phyloP scores from a whole-genome alignment of 2,888 invertebrate species.

The Drosophila greeni region DNA sequence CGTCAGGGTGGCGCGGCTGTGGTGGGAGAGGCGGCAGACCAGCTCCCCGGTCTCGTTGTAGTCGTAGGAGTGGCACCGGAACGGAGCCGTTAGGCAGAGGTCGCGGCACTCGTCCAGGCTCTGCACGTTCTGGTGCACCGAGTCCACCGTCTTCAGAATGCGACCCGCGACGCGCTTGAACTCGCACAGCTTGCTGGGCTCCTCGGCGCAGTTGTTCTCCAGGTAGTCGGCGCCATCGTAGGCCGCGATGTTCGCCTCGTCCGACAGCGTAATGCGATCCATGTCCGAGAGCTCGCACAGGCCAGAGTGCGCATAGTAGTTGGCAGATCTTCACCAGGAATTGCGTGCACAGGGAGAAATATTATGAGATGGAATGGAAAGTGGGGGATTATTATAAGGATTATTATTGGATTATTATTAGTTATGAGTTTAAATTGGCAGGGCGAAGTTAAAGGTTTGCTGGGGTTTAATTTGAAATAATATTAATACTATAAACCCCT shows the following conservation, averaged over 20 bases:
- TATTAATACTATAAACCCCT: no score
- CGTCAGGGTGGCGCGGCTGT: constrained; percentile 90
- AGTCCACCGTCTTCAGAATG: constrained; percentile 95
- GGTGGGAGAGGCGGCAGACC: constrained; percentile 94
- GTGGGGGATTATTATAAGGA: not conserved
- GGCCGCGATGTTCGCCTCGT: constrained; percentile 87
- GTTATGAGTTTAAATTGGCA: not conserved
- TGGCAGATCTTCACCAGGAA: constrained; percentile 85
- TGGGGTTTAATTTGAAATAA: not conserved
- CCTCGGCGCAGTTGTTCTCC: constrained; percentile 95
- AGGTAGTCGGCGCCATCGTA: constrained; percentile 88
- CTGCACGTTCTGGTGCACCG: constrained; percentile 93
- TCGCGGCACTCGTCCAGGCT: constrained; percentile 93
- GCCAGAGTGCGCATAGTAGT: constrained; percentile 92
- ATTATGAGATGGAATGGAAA: not conserved
- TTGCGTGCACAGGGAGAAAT: constrained; percentile 6
- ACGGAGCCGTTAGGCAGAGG: constrained; percentile 92
- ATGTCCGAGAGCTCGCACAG: constrained; percentile 94
- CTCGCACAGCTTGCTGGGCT: constrained; percentile 94
- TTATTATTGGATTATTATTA: no score
- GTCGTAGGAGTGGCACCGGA: constrained; percentile 95
- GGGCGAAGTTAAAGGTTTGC: not conserved
- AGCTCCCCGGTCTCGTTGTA: constrained; percentile 94
- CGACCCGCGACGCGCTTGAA: constrained; percentile 93
- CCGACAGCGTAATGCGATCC: constrained; percentile 94